These are phyloP conservation scores for Fukomys damarensis DNA, from an alignment of 2,113 vertebrate species.

Conservation along the genomic window DNA sequence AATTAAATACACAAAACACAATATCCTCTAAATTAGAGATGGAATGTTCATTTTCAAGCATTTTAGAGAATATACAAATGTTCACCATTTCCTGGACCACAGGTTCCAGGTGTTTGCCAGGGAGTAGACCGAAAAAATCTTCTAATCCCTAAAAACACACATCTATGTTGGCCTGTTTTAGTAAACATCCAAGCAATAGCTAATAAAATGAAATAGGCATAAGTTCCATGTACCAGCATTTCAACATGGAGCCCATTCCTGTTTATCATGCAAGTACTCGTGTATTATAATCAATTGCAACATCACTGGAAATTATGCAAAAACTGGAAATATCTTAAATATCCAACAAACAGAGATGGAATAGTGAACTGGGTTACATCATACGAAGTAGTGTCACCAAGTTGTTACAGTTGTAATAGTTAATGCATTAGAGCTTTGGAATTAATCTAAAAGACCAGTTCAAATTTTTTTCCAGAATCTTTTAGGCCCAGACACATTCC, in stretches of 20 bases:
- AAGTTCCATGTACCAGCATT: background rate
- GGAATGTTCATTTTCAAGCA: background rate
- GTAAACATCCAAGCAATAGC: background rate
- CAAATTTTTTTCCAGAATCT: background rate
- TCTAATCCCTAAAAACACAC: background rate
- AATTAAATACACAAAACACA: background rate
- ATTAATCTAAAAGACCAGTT: background rate
- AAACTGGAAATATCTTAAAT: constrained; percentile 24
- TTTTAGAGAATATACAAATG: background rate
- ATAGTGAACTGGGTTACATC: background rate
- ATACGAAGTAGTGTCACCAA: background rate
- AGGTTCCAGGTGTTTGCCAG: background rate
- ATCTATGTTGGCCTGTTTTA: background rate
- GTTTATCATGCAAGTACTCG: background rate
- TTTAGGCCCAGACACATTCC: background rate
- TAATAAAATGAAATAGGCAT: background rate
- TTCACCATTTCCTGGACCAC: background rate
- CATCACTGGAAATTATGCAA: background rate
- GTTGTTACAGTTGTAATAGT: background rate
- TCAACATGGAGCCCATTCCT: background rate
- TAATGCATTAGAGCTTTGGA: background rate
- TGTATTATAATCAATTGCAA: background rate
- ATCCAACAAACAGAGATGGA: background rate
- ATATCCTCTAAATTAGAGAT: background rate
- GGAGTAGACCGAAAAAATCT: background rate